phyloP scores from a whole-genome alignment of 2,888 invertebrate species.

The Oscheius sp. region DNA sequence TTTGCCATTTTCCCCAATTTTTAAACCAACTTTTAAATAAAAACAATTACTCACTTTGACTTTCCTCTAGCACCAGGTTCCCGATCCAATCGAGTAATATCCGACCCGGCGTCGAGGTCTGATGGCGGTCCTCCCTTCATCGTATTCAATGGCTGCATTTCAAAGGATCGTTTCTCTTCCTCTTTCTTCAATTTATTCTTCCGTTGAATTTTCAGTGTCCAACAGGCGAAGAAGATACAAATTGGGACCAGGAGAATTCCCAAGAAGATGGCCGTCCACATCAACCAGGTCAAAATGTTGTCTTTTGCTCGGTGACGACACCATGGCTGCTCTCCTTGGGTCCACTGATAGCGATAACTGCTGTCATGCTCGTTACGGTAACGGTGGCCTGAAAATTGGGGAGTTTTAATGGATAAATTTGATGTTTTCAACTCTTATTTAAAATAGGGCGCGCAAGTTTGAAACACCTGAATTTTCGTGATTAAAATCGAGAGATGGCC shows the following conservation, averaged over 20 bases:
- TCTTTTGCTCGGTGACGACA: slow-evolving; percentile 45
- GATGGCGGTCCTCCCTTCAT: neutral
- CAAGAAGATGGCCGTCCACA: slow-evolving; percentile 38
- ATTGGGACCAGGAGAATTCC: slow-evolving; percentile 37
- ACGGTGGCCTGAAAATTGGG: slow-evolving; percentile 32
- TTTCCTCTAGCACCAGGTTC: slow-evolving; percentile 18
- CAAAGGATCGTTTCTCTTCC: neutral
- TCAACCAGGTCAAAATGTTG: slow-evolving; percentile 42
- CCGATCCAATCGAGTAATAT: slow-evolving; percentile 3
- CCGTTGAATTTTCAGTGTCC: slow-evolving; percentile 26
- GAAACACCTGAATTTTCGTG: too few relatives aligned
- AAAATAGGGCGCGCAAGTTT: too few relatives aligned
- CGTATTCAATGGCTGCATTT: slow-evolving; percentile 5
- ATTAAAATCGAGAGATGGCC: too few relatives aligned
- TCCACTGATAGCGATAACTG: slow-evolving; percentile 47
- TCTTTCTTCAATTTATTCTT: slow-evolving; percentile 23
- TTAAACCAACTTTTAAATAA: neutral
- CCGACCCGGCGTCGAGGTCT: neutral
- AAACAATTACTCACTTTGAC: neutral
- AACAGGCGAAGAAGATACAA: slow-evolving; percentile 40
- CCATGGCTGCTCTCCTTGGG: slow-evolving; percentile 49
- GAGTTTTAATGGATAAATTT: too few relatives aligned
- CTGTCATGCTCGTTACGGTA: slow-evolving; percentile 34
- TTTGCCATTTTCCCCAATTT: neutral
- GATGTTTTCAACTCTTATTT: too few relatives aligned